Evolutionary conservation across 2,888 invertebrate genomes (phyloP), one percentile per base, ranked within the genome.

Genomic region (Agrotis ipsilon): DNA sequence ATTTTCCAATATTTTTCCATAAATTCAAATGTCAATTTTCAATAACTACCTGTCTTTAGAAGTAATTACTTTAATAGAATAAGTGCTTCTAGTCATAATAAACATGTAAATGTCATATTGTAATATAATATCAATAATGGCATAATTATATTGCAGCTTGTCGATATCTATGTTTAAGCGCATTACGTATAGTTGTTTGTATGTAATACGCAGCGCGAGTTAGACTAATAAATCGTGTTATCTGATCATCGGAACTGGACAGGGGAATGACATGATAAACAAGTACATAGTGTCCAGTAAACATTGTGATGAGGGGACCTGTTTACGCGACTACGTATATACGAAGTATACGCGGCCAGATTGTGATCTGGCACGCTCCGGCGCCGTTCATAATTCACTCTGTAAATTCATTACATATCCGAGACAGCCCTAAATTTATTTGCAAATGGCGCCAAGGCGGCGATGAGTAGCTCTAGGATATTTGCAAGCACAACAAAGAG

Each of bases 401-500:
- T 86, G 92, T 90, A 92, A 94, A 94, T 95, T 95, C 93, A 94
- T 93, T 93, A 93, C 92, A 94, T 93, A 90, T 91, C 88, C 89
- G 92, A 93, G 93, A 93, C 95, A 93, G 92, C 92, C 94, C 94
- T 93, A 94, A 94, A 95, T 96, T 95, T 95, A 96, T 96, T 93
- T 92, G 92, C 92, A 89, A 92, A 91, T 90, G 96, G 95, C 95
- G 96, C 95, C 95, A 92, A 90, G 87, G 88, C 78, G 90, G 90
- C 93, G 94, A 92, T 92, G 91, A 91, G 89, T 90, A 86, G 91
- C 89, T 90, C 93, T 93, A 93, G 91, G 90, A 91, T 89, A 92
- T 92, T 92, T 91, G 90, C 90, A 92, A 92, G 88, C 90, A 91
- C 91, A 92, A 92, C 90, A 92, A 91, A 92, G 90, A 89, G 88